A percentile compares a stretch with the other conserved stretches of the same genome.
These are phyloP conservation scores for Notospermus geniculatus DNA, from an alignment of 1,140 invertebrate species.

Conservation along the genomic window DNA sequence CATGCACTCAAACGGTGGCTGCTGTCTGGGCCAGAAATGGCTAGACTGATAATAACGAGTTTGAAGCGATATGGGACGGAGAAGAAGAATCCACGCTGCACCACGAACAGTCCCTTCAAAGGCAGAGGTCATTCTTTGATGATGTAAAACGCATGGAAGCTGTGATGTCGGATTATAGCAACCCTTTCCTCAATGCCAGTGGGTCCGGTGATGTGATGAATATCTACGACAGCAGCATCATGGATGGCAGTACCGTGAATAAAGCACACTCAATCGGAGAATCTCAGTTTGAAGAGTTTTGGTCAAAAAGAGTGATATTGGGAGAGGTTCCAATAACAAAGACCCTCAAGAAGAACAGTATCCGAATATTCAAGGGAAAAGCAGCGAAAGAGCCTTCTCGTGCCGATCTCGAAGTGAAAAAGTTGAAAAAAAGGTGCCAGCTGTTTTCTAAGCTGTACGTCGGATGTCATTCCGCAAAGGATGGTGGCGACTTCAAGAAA, in stretches of 20 bases:
- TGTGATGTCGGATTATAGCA: constrained; percentile 15
- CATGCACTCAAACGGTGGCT: constrained; percentile 12
- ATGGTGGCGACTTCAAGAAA: too few species aligned
- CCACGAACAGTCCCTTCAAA: constrained; percentile 17
- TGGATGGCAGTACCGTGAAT: too few species aligned
- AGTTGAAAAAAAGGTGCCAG: too few species aligned
- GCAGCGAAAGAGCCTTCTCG: too few species aligned
- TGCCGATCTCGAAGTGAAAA: too few species aligned
- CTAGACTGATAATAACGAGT: constrained; percentile 12
- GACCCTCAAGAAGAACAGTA: too few species aligned
- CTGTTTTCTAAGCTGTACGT: too few species aligned
- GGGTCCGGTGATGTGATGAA: not conserved
- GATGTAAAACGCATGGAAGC: constrained; percentile 7
- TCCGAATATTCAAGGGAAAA: too few species aligned
- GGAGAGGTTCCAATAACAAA: not conserved
- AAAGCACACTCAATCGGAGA: too few species aligned
- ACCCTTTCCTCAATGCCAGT: constrained; percentile 19
- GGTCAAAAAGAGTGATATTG: not conserved
- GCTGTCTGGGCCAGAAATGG: constrained; percentile 16
- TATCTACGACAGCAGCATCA: constrained; percentile 3
- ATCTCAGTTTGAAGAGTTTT: not conserved
- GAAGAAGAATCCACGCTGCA: constrained; percentile 18
- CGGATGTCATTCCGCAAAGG: too few species aligned
- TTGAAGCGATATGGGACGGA: constrained; percentile 15
- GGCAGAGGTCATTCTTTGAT: constrained; percentile 14